Base-by-base conservation (phyloP, 2,888 invertebrate species). In the Microctonus hyperodae region DNA sequence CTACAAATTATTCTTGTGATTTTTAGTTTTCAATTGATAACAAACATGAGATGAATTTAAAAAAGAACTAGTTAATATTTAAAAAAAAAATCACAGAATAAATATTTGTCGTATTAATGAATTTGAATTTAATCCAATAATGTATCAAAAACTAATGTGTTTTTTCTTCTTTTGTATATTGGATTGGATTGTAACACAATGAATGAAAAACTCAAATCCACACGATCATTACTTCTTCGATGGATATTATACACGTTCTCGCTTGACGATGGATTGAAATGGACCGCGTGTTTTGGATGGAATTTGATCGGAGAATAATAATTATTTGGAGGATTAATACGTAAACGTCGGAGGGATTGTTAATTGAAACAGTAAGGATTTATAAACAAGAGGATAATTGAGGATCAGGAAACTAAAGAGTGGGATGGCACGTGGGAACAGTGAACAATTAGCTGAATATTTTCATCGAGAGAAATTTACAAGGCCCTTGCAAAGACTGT, bases 101-200 rank as follows among this genome's bases (percentile, higher is more conserved):
- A 70, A 69, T 57, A 72, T 78, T 78, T 76, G 76, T 76, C 74
- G 61, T 71, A 58, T 71, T 68, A 73, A 70, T 44, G 69, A 74
- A 70, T 73, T 70, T 70, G 67, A 70, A 67, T 44, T 64, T 28
- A 70, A 28, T 55, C 23, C 16, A 20, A 48, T 60, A 28, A 67
- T 72, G 68, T 72, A 70, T 70, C 70, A 73, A 72, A 73, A 73
- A 83, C 83, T 84, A 84, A 84, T 83, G 83, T 82, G 82, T 83
- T 84, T 84, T 83, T 83, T 83, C 83, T 83, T 83, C 82, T 84
- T 84, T 83, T 84, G 83, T 83, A 83, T 83, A 83, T 83, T 81
- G 83, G 83, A 83, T 83, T 82, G 83, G 83, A 84, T 84, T 83
- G 78, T 83, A 82, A 82, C 83, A 79, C 83, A 82, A 84, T 83